Conservation (phyloP, 2,888 invertebrate species). For the Conomelus anceps region DNA sequence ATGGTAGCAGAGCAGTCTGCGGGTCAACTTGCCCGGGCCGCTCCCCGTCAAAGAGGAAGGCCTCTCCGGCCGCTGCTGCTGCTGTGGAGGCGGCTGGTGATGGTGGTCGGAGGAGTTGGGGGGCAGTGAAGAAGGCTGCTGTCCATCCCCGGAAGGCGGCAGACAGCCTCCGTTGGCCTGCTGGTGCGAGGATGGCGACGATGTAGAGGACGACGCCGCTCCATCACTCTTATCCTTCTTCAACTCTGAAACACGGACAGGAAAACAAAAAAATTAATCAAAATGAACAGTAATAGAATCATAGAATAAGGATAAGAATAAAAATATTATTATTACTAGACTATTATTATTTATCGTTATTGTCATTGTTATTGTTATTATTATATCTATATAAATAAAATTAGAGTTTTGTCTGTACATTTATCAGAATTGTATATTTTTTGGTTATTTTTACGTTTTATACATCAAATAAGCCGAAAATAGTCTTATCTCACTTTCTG, state of each 20-base stretch:
- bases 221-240: conserved; percentile 84
- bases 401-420: no score
- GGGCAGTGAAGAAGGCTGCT: conserved; percentile 27
- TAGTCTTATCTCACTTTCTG: no score
- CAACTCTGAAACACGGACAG: conserved; percentile 69
- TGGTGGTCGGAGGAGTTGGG: conserved; percentile 31
- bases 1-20: conserved; percentile 72
- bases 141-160: conserved; percentile 32
- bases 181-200: conserved; percentile 20
- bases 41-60: conserved; percentile 63
- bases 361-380: no score
- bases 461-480: no score
- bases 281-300: no score
- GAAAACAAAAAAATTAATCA: not conserved
- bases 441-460: no score
- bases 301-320: no score
- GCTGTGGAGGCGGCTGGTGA: conserved; percentile 35
- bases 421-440: no score
- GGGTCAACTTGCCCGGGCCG: conserved; percentile 60
- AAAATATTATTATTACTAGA: no score
- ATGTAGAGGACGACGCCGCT: conserved; percentile 35
- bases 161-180: conserved; percentile 29
- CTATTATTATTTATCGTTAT: no score
- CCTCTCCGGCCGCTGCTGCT: conserved; percentile 57
- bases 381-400: no score